phyloP scores from a whole-genome alignment of 2,888 invertebrate species.

The Harmothoe impar region DNA sequence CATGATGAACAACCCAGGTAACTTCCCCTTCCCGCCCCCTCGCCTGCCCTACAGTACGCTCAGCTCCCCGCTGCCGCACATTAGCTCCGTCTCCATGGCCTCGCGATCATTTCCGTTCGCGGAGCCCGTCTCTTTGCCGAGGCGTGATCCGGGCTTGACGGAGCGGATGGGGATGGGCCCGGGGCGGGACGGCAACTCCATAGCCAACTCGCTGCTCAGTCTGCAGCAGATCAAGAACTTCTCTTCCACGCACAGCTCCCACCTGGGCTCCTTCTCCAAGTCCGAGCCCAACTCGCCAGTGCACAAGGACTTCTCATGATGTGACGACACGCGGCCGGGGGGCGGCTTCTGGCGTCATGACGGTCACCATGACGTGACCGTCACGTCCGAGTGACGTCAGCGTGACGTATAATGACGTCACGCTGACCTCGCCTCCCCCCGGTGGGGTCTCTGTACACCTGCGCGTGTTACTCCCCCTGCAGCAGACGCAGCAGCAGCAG shows the following conservation, averaged over 20 bases:
- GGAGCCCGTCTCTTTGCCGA: conserved; percentile 95
- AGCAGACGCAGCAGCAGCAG: not conserved
- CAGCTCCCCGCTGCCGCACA: conserved; percentile 80
- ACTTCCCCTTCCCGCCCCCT: conserved; percentile 67
- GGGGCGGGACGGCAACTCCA: conserved; percentile 69
- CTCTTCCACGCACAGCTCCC: conserved; percentile 62
- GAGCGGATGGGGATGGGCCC: conserved; percentile 71
- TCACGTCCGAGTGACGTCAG: too few relatives aligned
- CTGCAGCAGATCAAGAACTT: conserved; percentile 97
- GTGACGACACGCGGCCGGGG: not conserved
- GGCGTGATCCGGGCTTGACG: conserved; percentile 83
- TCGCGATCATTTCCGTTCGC: conserved; percentile 87
- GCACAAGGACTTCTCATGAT: conserved; percentile 64
- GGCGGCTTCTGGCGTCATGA: too few relatives aligned
- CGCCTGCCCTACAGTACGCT: conserved; percentile 70
- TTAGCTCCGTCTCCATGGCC: conserved; percentile 76
- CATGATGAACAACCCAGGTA: conserved; percentile 66
- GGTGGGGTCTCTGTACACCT: too few relatives aligned
- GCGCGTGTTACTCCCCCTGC: not conserved
- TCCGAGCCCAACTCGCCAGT: conserved; percentile 69
- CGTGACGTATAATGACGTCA: too few relatives aligned
- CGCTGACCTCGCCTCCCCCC: too few relatives aligned
- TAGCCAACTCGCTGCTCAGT: conserved; percentile 84
- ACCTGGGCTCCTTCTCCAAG: conserved; percentile 65
- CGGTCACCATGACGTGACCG: too few relatives aligned